A percentile compares a stretch with the other conserved stretches of the same genome.
Evolutionary conservation across 2,797 vertebrate species (phyloP).

Genomic region (Micrastur ruficollis): DNA sequence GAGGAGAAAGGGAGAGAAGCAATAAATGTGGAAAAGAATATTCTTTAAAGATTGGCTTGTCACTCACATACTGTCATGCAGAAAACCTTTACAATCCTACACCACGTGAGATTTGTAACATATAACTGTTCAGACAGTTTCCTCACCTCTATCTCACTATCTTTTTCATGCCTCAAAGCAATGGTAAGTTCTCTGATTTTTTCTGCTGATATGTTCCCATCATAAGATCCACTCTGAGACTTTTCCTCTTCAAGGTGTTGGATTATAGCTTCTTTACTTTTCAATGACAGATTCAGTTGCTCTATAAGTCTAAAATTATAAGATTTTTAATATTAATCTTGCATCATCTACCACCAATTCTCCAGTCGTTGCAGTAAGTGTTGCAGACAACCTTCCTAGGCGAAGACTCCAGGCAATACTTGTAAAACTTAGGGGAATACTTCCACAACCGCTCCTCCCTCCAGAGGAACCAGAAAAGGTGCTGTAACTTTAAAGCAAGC

Average conservation of each 20-base stretch:
- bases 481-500: background rate
- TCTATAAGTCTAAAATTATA: slow-evolving; percentile 82
- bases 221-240: slow-evolving; percentile 59
- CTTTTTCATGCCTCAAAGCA: slow-evolving; percentile 76
- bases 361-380: background rate
- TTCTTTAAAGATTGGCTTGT: background rate
- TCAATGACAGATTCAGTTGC: slow-evolving; percentile 81
- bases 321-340: slow-evolving; percentile 67
- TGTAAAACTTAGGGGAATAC: background rate
- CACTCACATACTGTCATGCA: background rate
- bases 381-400: background rate
- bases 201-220: slow-evolving; percentile 65
- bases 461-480: background rate
- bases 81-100: background rate
- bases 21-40: background rate
- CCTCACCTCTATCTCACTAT: slow-evolving; percentile 70
- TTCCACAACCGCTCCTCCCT: background rate
- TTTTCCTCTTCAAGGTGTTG: slow-evolving; percentile 75
- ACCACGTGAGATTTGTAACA: background rate
- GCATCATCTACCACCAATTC: slow-evolving; percentile 6
- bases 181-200: slow-evolving; percentile 72
- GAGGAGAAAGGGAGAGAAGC: background rate
- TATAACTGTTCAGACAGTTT: background rate
- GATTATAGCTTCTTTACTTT: slow-evolving; percentile 83
- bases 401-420: background rate